These are phyloP conservation scores for Ascidia mentula DNA, from an alignment of 23 tunicate genomes.

Conservation along the genomic window DNA sequence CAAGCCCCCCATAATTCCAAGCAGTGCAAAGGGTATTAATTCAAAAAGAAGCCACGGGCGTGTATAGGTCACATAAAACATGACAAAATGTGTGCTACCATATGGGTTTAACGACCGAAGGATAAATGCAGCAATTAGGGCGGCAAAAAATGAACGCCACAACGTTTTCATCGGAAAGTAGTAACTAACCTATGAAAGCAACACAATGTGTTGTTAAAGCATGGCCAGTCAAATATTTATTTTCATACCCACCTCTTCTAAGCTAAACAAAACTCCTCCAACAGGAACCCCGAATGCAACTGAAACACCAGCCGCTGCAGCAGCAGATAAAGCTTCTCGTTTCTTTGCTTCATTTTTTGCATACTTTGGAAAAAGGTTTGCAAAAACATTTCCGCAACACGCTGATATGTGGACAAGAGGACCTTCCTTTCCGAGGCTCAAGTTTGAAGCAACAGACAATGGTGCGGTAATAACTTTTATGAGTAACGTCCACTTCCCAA, in stretches of 20 bases:
- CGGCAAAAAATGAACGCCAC: slow-evolving; percentile 97
- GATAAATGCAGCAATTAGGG: slow-evolving; percentile 93
- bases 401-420: slow-evolving; percentile 92
- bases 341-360: slow-evolving; percentile 94
- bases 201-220: neutral
- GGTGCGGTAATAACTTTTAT: slow-evolving; percentile 83
- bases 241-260: slow-evolving; percentile 90
- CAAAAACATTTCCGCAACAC: slow-evolving; percentile 93
- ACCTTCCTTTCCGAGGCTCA: slow-evolving; percentile 94
- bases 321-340: slow-evolving; percentile 92
- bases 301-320: slow-evolving; percentile 97
- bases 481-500: slow-evolving; percentile 89
- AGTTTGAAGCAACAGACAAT: slow-evolving; percentile 81
- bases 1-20: slow-evolving; percentile 89
- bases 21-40: slow-evolving; percentile 77
- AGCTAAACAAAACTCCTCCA: slow-evolving; percentile 97
- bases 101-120: slow-evolving; percentile 94
- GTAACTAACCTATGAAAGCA: slow-evolving; percentile 55
- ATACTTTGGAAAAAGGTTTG: slow-evolving; percentile 92
- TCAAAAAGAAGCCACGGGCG: slow-evolving; percentile 92
- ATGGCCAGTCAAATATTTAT: neutral
- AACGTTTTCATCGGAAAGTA: slow-evolving; percentile 97
- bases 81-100: slow-evolving; percentile 79
- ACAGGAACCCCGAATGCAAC: slow-evolving; percentile 98
- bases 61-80: slow-evolving; percentile 94